A percentile compares a stretch with the other conserved stretches of the same genome.
Evolutionary conservation across 2,888 invertebrate genomes (phyloP).

Genomic region (Leptopilina myrica): DNA sequence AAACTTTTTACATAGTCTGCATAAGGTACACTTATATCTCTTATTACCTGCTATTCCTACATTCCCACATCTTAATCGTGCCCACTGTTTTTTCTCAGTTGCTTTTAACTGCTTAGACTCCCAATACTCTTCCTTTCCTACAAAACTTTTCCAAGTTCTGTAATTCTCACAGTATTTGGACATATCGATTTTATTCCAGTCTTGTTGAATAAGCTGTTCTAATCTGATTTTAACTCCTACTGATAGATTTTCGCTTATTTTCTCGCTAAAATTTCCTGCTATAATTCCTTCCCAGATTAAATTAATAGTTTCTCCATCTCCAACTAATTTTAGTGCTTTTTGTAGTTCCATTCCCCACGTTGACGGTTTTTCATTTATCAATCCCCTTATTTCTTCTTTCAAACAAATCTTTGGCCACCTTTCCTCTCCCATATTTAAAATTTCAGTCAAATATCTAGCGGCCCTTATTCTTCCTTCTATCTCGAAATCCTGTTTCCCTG

Average conservation of each 20-base stretch:
- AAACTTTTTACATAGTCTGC: no score
- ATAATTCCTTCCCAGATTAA: neutral
- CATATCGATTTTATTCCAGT: neutral
- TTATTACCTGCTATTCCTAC: slow-evolving; percentile 16
- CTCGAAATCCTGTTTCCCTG: neutral
- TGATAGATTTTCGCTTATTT: neutral
- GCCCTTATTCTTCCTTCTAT: neutral
- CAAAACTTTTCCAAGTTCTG: neutral
- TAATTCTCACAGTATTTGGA: neutral
- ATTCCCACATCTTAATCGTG: slow-evolving; percentile 29
- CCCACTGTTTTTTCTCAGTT: slow-evolving; percentile 26
- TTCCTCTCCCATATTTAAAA: neutral
- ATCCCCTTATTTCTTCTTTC: no score
- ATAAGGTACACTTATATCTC: slow-evolving; percentile 4
- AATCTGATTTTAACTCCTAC: neutral
- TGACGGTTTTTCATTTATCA: no score
- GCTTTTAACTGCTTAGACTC: neutral
- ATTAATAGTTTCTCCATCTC: neutral
- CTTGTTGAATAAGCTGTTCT: neutral
- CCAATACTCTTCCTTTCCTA: slow-evolving; percentile 3
- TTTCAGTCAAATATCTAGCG: neutral
- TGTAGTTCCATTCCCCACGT: neutral
- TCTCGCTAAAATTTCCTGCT: neutral
- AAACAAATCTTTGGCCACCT: no score
- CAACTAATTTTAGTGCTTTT: neutral